Evolutionary conservation across 2,888 invertebrate genomes (phyloP).

Genomic region (Pardosa pseudoannulata): DNA sequence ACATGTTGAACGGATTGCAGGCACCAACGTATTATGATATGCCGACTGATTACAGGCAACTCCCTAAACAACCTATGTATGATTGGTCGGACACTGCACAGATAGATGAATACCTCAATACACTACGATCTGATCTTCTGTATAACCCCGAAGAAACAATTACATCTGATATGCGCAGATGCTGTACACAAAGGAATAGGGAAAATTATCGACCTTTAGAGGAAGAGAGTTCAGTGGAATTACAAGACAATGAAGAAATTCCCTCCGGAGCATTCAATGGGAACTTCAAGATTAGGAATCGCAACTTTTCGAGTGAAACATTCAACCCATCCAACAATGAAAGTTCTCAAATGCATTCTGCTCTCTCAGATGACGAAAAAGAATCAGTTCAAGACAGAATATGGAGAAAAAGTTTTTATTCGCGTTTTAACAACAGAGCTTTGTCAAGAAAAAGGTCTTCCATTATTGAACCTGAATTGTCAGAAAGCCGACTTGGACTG

Average conservation of each 20-base stretch:
- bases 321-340: slow-evolving; percentile 6
- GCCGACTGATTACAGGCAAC: slow-evolving; percentile 3
- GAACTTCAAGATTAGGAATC: background rate
- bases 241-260: slow-evolving; percentile 15
- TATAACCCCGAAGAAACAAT: background rate
- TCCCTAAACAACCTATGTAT: slow-evolving; percentile 20
- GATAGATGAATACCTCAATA: slow-evolving; percentile 4
- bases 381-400: slow-evolving; percentile 92
- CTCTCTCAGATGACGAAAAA: slow-evolving; percentile 76
- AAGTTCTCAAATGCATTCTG: slow-evolving; percentile 2
- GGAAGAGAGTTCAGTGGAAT: slow-evolving; percentile 23
- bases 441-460: slow-evolving; percentile 44
- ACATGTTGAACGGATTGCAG: background rate
- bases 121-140: background rate
- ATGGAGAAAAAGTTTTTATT: slow-evolving; percentile 91
- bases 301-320: background rate
- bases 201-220: slow-evolving; percentile 20
- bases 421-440: slow-evolving; percentile 86
- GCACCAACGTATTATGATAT: slow-evolving; percentile 5
- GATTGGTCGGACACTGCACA: slow-evolving; percentile 36
- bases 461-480: slow-evolving; percentile 28
- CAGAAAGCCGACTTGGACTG: slow-evolving; percentile 24
- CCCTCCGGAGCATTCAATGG: background rate
- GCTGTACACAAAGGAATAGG: background rate
- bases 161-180: background rate